Base-by-base conservation (phyloP, 2,888 invertebrate genomes). In the Caenorhabditis wallacei region DNA sequence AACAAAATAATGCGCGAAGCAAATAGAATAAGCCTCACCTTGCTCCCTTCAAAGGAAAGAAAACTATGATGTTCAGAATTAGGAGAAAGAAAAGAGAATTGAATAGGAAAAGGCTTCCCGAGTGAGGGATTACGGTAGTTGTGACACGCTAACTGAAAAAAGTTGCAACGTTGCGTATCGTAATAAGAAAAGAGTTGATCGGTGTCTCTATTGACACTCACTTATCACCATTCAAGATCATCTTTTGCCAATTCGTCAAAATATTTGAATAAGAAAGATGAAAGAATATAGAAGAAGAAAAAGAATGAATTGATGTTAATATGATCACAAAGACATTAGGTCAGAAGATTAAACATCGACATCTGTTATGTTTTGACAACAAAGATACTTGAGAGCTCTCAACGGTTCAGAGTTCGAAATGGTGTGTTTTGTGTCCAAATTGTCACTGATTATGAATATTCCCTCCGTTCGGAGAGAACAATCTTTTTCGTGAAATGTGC, bases 1-100 rank as follows among this genome's bases (percentile, higher is more conserved):
- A 78, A 78, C 78, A 78, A 78, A 78, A 78, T 78, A 78, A 78
- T 80, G 71, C 72, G 71, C 71, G 71, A 48, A n/a, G 78, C 78
- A 78, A 78, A 78, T 57, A 72, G 59, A 57, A 61, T 71, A 72
- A 80, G 79, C 71, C 46, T 59, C 26, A 13, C 40, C 16, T 16
- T 40, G 4, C 40, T 11, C 2, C 40, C 40, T 13, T n/a, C n/a
- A n/a, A n/a, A 13, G 40, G 2, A 2, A 16, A 22, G 26, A 46
- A 48, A 46, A 11, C 37, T 53, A 56, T 51, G 37, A 35, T 61
- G 59, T 66, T 66, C 66, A 66, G 53, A 66, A 66, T 66, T 48
- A 66, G 35, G 3, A 43, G 24, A 61, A 22, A 43, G 24, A 35
- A 35, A 46, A 75, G 48, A 24, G n/a, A 11, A 56, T 43, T 26